Conservation (phyloP, 2,888 invertebrate species). For the Coleophora deauratella region DNA sequence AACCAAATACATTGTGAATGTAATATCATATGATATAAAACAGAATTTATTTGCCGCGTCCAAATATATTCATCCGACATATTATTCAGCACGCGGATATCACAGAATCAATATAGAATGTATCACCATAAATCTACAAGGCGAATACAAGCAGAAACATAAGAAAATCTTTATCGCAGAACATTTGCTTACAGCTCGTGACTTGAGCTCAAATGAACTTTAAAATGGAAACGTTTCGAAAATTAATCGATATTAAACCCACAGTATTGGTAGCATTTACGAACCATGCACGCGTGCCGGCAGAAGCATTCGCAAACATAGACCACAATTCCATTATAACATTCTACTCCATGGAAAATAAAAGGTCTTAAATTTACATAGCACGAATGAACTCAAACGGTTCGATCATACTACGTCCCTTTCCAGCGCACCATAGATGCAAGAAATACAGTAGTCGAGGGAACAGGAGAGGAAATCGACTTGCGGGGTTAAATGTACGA, state of each 20-base stretch:
- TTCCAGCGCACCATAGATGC: conserved; percentile 29
- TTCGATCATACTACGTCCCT: conserved; percentile 28
- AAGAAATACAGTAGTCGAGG: conserved; percentile 21
- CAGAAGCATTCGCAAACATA: conserved; percentile 40
- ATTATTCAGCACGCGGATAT: conserved; percentile 17
- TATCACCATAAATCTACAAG: conserved; percentile 23
- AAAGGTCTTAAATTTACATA: conserved; percentile 58
- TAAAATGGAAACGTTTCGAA: conserved; percentile 39
- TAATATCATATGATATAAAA: neutral
- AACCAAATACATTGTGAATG: conserved; percentile 5
- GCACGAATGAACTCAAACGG: conserved; percentile 31
- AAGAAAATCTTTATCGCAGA: conserved; percentile 28
- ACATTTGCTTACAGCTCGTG: conserved; percentile 25
- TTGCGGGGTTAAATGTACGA: conserved; percentile 38
- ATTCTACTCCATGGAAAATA: conserved; percentile 47
- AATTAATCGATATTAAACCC: conserved; percentile 41
- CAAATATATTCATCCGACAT: conserved; percentile 16
- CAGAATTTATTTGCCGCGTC: conserved; percentile 11
- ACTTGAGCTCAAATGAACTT: conserved; percentile 37
- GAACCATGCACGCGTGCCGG: conserved; percentile 36
- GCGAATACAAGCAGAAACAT: conserved; percentile 24
- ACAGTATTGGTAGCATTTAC: conserved; percentile 28
- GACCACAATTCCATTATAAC: conserved; percentile 46
- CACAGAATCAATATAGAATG: conserved; percentile 20
- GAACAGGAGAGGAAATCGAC: conserved; percentile 36